Base-by-base conservation (phyloP, 1,140 invertebrate species). In the Leptinotarsa defecta region DNA sequence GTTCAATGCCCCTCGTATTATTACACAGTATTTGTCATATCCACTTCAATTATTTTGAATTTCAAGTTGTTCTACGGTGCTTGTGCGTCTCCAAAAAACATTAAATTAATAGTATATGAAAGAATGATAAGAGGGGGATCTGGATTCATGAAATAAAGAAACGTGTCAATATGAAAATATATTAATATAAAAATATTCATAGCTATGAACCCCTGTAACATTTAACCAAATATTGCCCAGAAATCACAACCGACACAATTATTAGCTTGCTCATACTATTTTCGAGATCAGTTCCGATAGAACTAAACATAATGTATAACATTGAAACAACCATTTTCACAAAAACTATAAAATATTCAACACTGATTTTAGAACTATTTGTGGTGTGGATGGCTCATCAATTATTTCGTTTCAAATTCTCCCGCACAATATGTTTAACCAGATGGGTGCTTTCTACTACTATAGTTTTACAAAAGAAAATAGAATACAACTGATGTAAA, bases 151-250 rank as follows among this genome's bases (percentile, higher is more conserved):
- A 11, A 62, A 62, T 62, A 20, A 62, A 62, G 17, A n/a, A 62
- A n/a, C 11, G 17, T 62, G 13, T n/a, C 20, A 67, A 67, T 67
- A 67, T 67, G 64, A 67, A 67, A 67, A 67, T 67, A 67, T 67
- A 67, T 67, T 67, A 67, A 67, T 67, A 67, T 67, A 67, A 67
- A 67, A 67, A 67, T 22, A 22, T 22, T 67, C 34, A 22, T 22
- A 22, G 34, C 19, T 67, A 24, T 67, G 64, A 27, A 24, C 34
- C 34, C 34, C 17, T 19, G 17, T 19, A 22, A 20, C 22, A 24
- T 24, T 24, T 24, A 67, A 20, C 24, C 19, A 67, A 67, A 67
- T 67, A 67, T 67, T 67, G 64, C 64, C 64, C 34, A 67, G 64
- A 67, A 67, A 67, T 67, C 64, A 67, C 64, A 67, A 67, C 64